Evolutionary conservation across 2,113 vertebrate genomes (phyloP), one percentile per base, ranked within the genome.

Genomic region (Bambusicola thoracicus): DNA sequence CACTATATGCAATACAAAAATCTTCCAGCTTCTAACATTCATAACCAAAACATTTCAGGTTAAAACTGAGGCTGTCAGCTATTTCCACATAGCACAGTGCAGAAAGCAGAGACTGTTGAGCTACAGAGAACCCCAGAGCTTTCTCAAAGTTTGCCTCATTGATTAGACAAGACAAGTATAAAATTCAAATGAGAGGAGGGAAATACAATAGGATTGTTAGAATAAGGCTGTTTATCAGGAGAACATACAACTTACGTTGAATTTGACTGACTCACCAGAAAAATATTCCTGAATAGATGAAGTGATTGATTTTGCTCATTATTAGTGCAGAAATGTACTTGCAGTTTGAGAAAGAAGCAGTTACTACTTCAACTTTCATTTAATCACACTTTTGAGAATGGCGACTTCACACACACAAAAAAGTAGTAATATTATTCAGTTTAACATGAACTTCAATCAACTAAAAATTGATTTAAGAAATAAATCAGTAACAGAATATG

Each of bases 91-190:
- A 89, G 56, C 74, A 46, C 2, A 76, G n/a, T 3, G 13, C 27
- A 78, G 80, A 84, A 88, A 65, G 0, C 10, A 56, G 74, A 55
- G 24, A 90, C 40, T 1, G 2, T 43, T 46, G 51, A 92, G 85
- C 43, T 87, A 58, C 22, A 91, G 72, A 56, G 69, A 92, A 94
- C 9, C 40, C 40, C 40, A 89, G 40, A 93, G 48, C 53, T 58
- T 56, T 68, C 83, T 83, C 77, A 87, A 87, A 93, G 85, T 87
- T 81, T 96, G 66, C 55, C 34, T 90, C 61, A 68, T 65, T 85
- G 40, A 89, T 88, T 63, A 90, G 77, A 83, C 41, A 19, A 91
- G 68, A 70, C 27, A 81, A 93, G 44, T 38, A 82, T 49, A 49
- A 76, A 15, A 90, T 62, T 81, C 24, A 69, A 73, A 87, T 38